Percentiles rank a stretch among this genome's conserved stretches.
Evolutionary conservation across 2,113 vertebrate genomes (phyloP).

Genomic region (Scartelaos histophorus): DNA sequence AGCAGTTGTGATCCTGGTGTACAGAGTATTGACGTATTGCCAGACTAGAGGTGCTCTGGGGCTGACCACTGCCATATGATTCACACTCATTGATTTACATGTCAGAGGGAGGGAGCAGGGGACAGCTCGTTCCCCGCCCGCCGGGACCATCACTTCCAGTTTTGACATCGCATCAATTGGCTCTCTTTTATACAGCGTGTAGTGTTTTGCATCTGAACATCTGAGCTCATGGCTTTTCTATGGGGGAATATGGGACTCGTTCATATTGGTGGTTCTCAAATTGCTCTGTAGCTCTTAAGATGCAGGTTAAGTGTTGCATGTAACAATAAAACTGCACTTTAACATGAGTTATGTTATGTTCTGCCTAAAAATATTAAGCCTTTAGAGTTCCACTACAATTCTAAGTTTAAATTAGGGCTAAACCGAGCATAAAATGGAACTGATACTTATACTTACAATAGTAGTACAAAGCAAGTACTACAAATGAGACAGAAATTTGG

Average conservation of each 20-base stretch:
- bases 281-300: background rate
- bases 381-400: too few relatives aligned
- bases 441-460: too few relatives aligned
- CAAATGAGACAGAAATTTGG: too few relatives aligned
- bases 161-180: constrained; percentile 11
- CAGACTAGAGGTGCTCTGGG: background rate
- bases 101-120: background rate
- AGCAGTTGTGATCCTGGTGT: constrained; percentile 5
- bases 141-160: constrained; percentile 10
- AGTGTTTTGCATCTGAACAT: constrained; percentile 24
- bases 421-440: too few relatives aligned
- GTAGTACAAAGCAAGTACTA: too few relatives aligned
- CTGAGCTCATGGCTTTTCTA: constrained; percentile 71
- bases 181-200: constrained; percentile 13
- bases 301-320: background rate
- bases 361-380: too few relatives aligned
- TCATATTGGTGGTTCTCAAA: constrained; percentile 68
- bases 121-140: constrained; percentile 3
- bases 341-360: too few relatives aligned
- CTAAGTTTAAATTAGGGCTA: too few relatives aligned
- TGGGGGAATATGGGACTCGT: constrained; percentile 79
- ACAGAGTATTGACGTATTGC: constrained; percentile 29
- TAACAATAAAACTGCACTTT: background rate
- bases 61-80: constrained; percentile 20
- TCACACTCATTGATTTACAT: constrained; percentile 34